Percentiles rank a stretch among this genome's conserved stretches.
Conservation (phyloP, 2,113 vertebrate species). For the Ursus arctos region DNA sequence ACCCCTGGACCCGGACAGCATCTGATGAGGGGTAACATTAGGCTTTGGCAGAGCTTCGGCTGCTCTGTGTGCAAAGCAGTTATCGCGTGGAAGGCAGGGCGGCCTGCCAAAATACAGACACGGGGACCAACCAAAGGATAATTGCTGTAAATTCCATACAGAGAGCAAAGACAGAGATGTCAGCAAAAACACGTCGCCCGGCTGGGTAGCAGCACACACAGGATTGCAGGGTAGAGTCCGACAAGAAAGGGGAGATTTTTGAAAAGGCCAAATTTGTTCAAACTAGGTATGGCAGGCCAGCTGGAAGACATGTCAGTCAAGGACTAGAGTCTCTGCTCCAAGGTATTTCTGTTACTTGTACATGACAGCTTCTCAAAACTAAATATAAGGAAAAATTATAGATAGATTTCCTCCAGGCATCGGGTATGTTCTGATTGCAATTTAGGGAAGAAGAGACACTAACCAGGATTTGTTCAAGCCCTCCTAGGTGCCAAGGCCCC, state of each 20-base stretch:
- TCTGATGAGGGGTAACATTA: constrained; percentile 17
- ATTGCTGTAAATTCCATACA: constrained; percentile 55
- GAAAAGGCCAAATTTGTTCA: background rate
- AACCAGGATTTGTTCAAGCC: background rate
- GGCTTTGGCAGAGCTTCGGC: background rate
- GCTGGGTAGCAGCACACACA: background rate
- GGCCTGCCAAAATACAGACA: constrained; percentile 60
- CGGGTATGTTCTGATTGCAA: background rate
- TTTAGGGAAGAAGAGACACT: background rate
- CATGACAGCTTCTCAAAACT: constrained; percentile 52
- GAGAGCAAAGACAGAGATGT: constrained; percentile 61
- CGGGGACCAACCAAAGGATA: constrained; percentile 52
- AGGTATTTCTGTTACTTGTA: constrained; percentile 67
- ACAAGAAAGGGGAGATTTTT: constrained; percentile 60
- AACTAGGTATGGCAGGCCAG: background rate
- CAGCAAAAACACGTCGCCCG: background rate
- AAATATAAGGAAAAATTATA: constrained; percentile 61
- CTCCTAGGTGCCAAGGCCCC: background rate
- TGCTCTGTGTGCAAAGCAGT: background rate
- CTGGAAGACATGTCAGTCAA: constrained; percentile 70
- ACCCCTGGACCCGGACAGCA: background rate
- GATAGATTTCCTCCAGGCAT: constrained; percentile 43
- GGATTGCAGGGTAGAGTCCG: background rate
- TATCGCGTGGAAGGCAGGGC: constrained; percentile 11
- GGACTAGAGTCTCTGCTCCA: constrained; percentile 22